Base-by-base conservation (phyloP, 1,140 invertebrate species). In the Drosophila setifemur region DNA sequence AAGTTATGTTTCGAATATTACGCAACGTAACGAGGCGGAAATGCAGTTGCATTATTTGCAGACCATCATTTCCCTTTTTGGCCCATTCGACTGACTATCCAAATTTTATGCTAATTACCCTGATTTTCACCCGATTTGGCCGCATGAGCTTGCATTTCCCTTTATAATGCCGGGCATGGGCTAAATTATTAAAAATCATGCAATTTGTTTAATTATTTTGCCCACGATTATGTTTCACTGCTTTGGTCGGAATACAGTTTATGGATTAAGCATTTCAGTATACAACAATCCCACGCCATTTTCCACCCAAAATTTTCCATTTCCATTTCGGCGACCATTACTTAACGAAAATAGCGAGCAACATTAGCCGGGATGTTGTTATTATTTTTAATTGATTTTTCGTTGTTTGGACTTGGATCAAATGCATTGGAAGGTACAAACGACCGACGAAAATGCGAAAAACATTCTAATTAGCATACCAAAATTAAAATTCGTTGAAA, bases 321-420 rank as follows among this genome's bases (percentile, higher is more conserved):
- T 55, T 53, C 9, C 31, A 70, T 68, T 78, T 57, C 47, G 33
- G 40, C 49, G 37, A 8, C 23, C 53, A 53, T 82, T 77, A 72
- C 53, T 72, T 61, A 61, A 50, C 45, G 49, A 33, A 79, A 77
- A 78, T 74, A 53, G 63, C 35, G 45, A 47, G 39, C 19, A 63
- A 35, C 61, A 78, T 79, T 79, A 58, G 63, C 45, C 28, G n/a
- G 26, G 43, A 43, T 71, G 66, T 47, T 78, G 64, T 78, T 83
- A 70, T 85, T 83, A 83, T 78, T 83, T 79, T 72, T 74, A 85
- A 78, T 83, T 79, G 70, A 43, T 68, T 77, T 71, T 74, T 44
- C 39, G 39, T 9, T 14, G 9, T 19, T 9, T 14, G 39, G 14
- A 35, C 23, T 48, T 23, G n/a, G 40, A 29, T 25, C 37, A 31